Evolutionary conservation across 2,888 invertebrate species (phyloP).

Genomic region (Eurytoma adleriae): DNA sequence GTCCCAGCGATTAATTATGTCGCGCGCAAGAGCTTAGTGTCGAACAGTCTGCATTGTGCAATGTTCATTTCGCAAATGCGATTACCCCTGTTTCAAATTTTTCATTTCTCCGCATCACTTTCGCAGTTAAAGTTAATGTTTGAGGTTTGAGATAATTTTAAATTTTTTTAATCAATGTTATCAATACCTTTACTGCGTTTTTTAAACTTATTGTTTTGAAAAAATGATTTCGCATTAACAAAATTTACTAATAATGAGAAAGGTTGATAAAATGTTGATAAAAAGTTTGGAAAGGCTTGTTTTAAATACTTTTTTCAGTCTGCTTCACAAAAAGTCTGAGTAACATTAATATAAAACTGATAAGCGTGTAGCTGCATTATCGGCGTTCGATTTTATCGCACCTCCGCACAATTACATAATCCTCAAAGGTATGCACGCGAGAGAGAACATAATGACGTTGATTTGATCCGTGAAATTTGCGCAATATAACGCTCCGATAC

Average conservation of each 20-base stretch:
- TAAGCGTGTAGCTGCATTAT: neutral
- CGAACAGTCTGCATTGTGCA: slow-evolving; percentile 28
- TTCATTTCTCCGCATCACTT: neutral
- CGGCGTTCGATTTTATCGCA: slow-evolving; percentile 12
- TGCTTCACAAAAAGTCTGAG: neutral
- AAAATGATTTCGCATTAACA: too few relatives aligned
- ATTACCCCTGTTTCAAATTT: slow-evolving; percentile 36
- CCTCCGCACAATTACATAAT: slow-evolving; percentile 5
- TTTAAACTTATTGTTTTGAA: too few relatives aligned
- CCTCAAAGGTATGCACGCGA: neutral
- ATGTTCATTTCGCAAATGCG: slow-evolving; percentile 34
- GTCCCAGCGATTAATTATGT: slow-evolving; percentile 26
- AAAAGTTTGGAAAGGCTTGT: neutral
- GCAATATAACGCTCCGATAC: neutral
- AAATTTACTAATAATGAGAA: too few relatives aligned
- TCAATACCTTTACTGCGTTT: too few relatives aligned
- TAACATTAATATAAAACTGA: too few relatives aligned
- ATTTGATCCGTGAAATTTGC: slow-evolving; percentile 22
- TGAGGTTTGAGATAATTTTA: too few relatives aligned
- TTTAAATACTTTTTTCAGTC: neutral
- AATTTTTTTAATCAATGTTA: too few relatives aligned
- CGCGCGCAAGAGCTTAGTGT: neutral
- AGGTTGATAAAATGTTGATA: too few relatives aligned
- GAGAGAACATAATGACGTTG: slow-evolving; percentile 18
- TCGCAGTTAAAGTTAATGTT: too few relatives aligned